phyloP scores from a whole-genome alignment of 2,888 invertebrate species.

The Cheilosia scutellata region DNA sequence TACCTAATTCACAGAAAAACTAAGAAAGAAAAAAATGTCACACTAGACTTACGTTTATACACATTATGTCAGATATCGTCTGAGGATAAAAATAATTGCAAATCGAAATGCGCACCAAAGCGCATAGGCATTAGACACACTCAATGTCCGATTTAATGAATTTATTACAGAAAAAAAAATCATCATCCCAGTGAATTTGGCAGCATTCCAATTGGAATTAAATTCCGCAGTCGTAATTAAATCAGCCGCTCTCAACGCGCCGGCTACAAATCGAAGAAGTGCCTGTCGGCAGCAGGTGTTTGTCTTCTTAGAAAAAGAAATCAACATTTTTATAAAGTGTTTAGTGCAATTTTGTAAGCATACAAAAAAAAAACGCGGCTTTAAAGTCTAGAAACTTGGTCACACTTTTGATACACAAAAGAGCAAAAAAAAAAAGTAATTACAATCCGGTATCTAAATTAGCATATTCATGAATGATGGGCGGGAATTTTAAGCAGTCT shows the following conservation, averaged over 20 bases:
- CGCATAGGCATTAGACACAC: not conserved
- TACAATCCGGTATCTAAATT: conserved; percentile 51
- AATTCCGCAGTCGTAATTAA: conserved; percentile 45
- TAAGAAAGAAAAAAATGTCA: no score
- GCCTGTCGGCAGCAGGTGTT: no score
- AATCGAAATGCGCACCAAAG: conserved; percentile 37
- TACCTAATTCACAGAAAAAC: no score
- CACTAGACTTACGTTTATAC: not conserved
- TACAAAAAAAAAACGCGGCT: no score
- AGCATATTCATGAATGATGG: conserved; percentile 64
- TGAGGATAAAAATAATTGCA: conserved; percentile 12
- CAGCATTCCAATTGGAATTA: conserved; percentile 41
- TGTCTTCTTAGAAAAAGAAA: no score
- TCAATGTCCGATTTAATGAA: conserved; percentile 34
- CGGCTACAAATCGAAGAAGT: no score
- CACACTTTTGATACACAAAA: conserved; percentile 29
- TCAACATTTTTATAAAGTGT: no score
- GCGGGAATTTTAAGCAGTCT: conserved; percentile 52
- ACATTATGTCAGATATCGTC: not conserved
- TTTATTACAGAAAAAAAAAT: conserved; percentile 17
- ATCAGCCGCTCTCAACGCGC: conserved; percentile 10
- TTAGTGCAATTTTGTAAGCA: no score
- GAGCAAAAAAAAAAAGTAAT: conserved; percentile 8
- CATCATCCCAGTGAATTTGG: conserved; percentile 17
- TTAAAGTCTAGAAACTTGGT: not conserved